phyloP scores from a whole-genome alignment of 2,888 invertebrate genomes.

The Papilio elwesi region DNA sequence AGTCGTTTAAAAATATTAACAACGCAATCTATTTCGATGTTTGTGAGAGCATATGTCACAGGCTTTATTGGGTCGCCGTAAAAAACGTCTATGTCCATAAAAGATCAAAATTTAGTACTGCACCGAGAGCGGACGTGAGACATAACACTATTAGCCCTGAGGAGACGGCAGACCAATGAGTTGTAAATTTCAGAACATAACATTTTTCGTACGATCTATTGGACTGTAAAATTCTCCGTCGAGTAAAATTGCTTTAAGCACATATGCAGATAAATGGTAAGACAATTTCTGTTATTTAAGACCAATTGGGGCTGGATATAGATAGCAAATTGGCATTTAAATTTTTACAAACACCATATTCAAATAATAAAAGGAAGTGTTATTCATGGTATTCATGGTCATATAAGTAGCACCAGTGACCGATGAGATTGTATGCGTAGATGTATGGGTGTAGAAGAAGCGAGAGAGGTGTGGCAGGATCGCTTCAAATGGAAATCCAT shows the following conservation, averaged over 20 bases:
- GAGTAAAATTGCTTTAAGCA: slow-evolving; percentile 50
- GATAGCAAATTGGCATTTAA: too few species aligned
- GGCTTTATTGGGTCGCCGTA: slow-evolving; percentile 54
- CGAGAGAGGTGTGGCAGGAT: too few species aligned
- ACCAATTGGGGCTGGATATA: too few species aligned
- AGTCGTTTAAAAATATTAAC: slow-evolving; percentile 37
- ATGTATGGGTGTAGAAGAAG: too few species aligned
- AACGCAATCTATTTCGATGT: slow-evolving; percentile 41
- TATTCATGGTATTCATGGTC: too few species aligned
- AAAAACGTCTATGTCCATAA: slow-evolving; percentile 58
- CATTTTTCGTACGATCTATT: slow-evolving; percentile 41
- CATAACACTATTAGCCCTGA: slow-evolving; percentile 60
- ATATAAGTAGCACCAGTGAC: too few species aligned
- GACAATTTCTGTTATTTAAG: too few species aligned
- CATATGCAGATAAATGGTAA: slow-evolving; percentile 17
- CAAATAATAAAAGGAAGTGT: too few species aligned
- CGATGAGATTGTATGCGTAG: too few species aligned
- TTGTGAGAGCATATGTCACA: slow-evolving; percentile 52
- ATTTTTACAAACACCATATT: too few species aligned
- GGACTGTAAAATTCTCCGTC: slow-evolving; percentile 41
- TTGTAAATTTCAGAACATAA: slow-evolving; percentile 62
- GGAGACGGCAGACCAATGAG: slow-evolving; percentile 51
- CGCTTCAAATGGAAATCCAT: too few species aligned
- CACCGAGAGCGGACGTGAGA: slow-evolving; percentile 55
- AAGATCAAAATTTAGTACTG: slow-evolving; percentile 58